phyloP scores from a whole-genome alignment of 2,888 invertebrate species.

The Stratiomys singularior region DNA sequence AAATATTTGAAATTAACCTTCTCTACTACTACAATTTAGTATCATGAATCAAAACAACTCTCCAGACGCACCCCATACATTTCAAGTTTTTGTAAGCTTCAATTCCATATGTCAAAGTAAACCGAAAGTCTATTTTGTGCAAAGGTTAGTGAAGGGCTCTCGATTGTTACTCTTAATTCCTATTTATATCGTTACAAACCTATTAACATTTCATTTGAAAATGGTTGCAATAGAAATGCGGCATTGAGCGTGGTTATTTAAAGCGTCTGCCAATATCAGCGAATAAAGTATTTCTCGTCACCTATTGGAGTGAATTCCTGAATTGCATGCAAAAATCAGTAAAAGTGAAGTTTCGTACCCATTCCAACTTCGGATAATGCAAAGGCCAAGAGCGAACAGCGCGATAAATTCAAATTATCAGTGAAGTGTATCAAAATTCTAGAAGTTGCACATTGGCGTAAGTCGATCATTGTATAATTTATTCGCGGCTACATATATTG shows the following conservation, averaged over 20 bases:
- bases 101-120: conserved; percentile 1
- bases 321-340: not conserved
- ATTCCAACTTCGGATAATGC: conserved; percentile 20
- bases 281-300: not conserved
- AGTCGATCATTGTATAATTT: conserved; percentile 24
- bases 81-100: not conserved
- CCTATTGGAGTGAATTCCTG: not conserved
- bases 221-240: not conserved
- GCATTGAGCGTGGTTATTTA: not conserved
- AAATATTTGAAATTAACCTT: too few species aligned
- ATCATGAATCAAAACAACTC: not conserved
- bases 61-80: conserved; percentile 6
- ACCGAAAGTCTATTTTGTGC: conserved; percentile 5
- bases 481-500: not conserved
- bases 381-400: not conserved
- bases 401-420: not conserved
- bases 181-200: conserved; percentile 16
- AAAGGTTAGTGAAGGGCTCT: conserved; percentile 35
- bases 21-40: too few species aligned
- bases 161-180: not conserved
- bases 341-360: not conserved
- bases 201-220: not conserved
- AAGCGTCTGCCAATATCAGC: not conserved
- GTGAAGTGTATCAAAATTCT: not conserved
- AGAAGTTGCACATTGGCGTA: not conserved